Base-by-base conservation (phyloP, 2,888 invertebrate species). In the Lobophora halterata region DNA sequence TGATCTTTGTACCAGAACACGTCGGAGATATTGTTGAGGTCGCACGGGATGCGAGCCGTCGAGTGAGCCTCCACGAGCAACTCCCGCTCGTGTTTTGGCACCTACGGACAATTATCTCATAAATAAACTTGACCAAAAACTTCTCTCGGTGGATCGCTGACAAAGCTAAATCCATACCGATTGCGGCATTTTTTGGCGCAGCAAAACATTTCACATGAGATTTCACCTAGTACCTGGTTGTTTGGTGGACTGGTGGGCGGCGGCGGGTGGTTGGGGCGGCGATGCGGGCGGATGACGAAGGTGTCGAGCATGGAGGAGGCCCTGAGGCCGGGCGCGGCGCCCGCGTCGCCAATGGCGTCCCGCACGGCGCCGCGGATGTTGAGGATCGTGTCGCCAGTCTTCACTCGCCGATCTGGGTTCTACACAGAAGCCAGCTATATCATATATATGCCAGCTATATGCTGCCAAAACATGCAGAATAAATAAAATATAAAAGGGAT, bases 321-420 rank as follows among this genome's bases (percentile, higher is more conserved):
- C 2, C 79, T 68, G 13, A 74, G 72, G 0, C 79, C 79, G 1
- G 86, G 79, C 6, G 83, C 80, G 0, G 81, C 80, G 9, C 82
- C 79, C 1, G 83, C 83, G 59, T 87, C 87, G 0, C 83, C 85
- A 35, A 87, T 86, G 0, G 80, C 81, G 48, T 86, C 86, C 0
- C 85, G 75, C 0, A 87, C 77, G 0, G 82, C 83, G 4, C 85
- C 85, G 36, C 81, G 79, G 49, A 87, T 86, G 64, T 86, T 86
- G 7, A 87, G 71, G 38, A 86, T 83, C 1, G 87, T 87, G 55
- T 82, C 87, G 3, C 81, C 86, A 0, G 86, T 86, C 49, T 79
- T 74, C 5, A 85, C 83, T 14, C 85, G 81, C 0, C 80, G 71
- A 2, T 59, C 42, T 3, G 46, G 34, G 8, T 42, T 49, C 28